phyloP scores from a whole-genome alignment of 2,113 vertebrate species.

The Neotoma lepida region DNA sequence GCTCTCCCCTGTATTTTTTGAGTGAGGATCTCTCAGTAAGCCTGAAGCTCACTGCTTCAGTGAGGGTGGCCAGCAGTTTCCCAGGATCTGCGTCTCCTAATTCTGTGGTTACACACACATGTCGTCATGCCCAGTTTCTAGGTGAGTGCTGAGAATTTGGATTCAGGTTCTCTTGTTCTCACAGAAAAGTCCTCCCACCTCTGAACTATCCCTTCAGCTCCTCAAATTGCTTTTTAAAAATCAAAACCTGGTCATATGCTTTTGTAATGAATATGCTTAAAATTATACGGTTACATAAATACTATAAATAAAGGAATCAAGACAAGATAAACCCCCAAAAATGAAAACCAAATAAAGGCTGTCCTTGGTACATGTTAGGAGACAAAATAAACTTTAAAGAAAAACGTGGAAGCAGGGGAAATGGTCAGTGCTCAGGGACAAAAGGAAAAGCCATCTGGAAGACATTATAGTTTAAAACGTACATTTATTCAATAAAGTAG shows the following conservation, averaged over 20 bases:
- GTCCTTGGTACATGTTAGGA: background rate
- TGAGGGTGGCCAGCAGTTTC: background rate
- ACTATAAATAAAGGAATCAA: slow-evolving; percentile 47
- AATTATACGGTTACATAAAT: background rate
- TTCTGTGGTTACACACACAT: accelerated
- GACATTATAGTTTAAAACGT: background rate
- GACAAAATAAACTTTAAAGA: background rate
- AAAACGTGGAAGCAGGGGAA: background rate
- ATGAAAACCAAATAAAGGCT: slow-evolving; percentile 41
- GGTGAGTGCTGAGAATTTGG: background rate
- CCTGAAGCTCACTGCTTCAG: background rate
- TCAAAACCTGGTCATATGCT: background rate
- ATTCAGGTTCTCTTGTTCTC: background rate
- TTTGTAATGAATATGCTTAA: slow-evolving; percentile 30
- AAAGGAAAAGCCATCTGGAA: background rate
- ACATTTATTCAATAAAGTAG: slow-evolving; percentile 2
- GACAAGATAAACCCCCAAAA: background rate
- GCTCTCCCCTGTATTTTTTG: background rate
- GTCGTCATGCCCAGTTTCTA: background rate
- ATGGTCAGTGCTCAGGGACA: background rate
- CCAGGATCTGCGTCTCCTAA: too few species aligned
- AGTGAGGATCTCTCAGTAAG: background rate
- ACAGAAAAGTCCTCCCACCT: too few species aligned
- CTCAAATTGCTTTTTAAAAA: slow-evolving; percentile 34
- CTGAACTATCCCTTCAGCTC: background rate